Evolutionary conservation across 1,140 invertebrate species (phyloP), one percentile per base, ranked within the genome.

Genomic region (Lineus longissimus): DNA sequence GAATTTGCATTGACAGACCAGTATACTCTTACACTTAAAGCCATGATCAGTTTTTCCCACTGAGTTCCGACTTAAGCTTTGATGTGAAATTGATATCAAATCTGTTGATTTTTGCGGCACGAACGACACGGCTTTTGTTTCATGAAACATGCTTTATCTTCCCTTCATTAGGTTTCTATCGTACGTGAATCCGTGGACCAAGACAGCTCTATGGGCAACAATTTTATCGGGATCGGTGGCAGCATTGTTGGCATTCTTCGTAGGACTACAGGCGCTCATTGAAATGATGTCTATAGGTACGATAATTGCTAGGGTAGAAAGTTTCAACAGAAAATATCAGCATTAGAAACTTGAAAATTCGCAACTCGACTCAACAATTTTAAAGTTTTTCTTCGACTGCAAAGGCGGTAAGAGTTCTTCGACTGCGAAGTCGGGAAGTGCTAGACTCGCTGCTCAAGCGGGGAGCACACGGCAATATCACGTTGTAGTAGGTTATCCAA

Each of bases 211-310:
- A 23, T 51, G 25, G 19, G 47, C 19, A n/a, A 51, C 47, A 19
- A 83, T 88, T 1, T 86, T 94, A 30, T 90, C 90, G 29, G 91
- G 91, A 0, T 64, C 90, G 2, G 76, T 89, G 13, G 43, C 90
- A 47, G 47, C 47, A 22, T 22, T 90, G 0, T 88, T 94, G 51
- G 91, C 92, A 17, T 74, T 94, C 6, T 76, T 93, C 19, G 91
- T 94, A 70, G 91, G 94, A 76, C 83, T 94, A 61, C 87, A 91
- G 72, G 92, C 91, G 71, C 82, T 94, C 17, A 92, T 51, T 51
- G 6, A 94, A 71, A 92, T 93, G 71, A 92, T 93, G 90, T 92
- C 90, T 0, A 93, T 93, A 69, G 47, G 47, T 51, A 51, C n/a
- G n/a, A n/a, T n/a, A n/a, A n/a, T n/a, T n/a, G n/a, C n/a, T n/a